Percentiles rank a stretch among this genome's conserved stretches.
These are phyloP conservation scores for Mormoops blainvillei DNA, from an alignment of 2,113 vertebrate genomes.

Conservation along the genomic window DNA sequence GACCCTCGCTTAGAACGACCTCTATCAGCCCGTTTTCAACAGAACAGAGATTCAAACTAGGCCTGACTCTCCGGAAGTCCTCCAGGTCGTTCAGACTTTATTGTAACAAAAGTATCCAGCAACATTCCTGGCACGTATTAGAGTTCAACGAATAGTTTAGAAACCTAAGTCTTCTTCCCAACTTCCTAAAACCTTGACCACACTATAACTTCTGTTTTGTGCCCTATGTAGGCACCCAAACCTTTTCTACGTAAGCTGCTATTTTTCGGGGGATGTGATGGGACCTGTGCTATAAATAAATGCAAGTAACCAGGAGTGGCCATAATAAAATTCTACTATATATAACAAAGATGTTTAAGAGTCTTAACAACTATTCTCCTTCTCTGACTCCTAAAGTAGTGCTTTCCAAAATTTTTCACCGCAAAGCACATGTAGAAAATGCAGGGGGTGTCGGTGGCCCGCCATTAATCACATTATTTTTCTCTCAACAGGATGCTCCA, in stretches of 20 bases:
- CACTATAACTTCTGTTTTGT: not conserved
- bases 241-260: not conserved
- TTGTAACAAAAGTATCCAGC: not conserved
- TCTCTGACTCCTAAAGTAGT: not conserved
- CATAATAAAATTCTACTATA: not conserved
- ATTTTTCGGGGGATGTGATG: not conserved
- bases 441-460: not conserved
- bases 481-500: conserved; percentile 84
- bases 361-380: not conserved
- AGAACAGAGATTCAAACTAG: not conserved
- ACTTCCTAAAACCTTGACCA: not conserved
- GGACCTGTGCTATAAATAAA: not conserved
- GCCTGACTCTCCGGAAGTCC: not conserved
- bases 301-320: not conserved
- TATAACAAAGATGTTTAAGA: not conserved
- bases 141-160: not conserved
- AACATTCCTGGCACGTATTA: not conserved
- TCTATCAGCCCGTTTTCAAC: not conserved
- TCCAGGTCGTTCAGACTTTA: not conserved
- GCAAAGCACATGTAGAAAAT: not conserved
- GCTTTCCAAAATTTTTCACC: not conserved
- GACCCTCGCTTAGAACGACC: not conserved
- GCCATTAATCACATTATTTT: not conserved
- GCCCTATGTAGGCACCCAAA: not conserved
- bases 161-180: not conserved